Conservation (phyloP, 2,888 invertebrate species). For the Linyphia triangularis region DNA sequence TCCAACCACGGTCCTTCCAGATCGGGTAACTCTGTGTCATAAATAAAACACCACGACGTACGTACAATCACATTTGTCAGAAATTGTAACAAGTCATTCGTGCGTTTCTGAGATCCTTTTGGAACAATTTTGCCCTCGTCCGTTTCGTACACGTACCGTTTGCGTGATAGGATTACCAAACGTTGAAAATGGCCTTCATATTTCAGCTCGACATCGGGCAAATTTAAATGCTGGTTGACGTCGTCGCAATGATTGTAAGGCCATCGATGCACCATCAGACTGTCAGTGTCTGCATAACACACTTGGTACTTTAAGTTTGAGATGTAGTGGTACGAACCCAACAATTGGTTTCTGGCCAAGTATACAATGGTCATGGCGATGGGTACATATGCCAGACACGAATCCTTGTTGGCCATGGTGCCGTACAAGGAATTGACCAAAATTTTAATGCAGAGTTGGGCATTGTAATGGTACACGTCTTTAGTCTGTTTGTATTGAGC, state of each 20-base stretch:
- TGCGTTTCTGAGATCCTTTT: slow-evolving; percentile 35
- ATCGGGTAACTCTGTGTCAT: background rate
- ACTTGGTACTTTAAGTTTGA: background rate
- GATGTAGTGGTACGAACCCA: slow-evolving; percentile 37
- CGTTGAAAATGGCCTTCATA: slow-evolving; percentile 27
- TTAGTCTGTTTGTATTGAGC: background rate
- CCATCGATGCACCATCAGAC: slow-evolving; percentile 41
- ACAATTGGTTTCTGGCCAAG: slow-evolving; percentile 19
- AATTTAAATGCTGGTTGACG: slow-evolving; percentile 17
- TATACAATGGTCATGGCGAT: slow-evolving; percentile 30
- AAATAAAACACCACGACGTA: background rate
- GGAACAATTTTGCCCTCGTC: background rate
- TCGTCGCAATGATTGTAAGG: slow-evolving; percentile 16
- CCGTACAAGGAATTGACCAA: slow-evolving; percentile 55
- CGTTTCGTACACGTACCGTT: slow-evolving; percentile 33
- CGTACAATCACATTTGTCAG: background rate
- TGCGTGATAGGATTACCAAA: slow-evolving; percentile 6
- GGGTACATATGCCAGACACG: background rate
- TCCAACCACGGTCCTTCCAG: background rate
- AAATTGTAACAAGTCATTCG: slow-evolving; percentile 3
- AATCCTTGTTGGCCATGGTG: slow-evolving; percentile 37
- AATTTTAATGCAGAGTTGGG: slow-evolving; percentile 43
- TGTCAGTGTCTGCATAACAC: slow-evolving; percentile 62
- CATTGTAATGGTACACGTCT: slow-evolving; percentile 46
- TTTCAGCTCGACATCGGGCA: slow-evolving; percentile 26